Conservation (phyloP, 92 coral and sea anemone species). For the Phenganax stokvisi region DNA sequence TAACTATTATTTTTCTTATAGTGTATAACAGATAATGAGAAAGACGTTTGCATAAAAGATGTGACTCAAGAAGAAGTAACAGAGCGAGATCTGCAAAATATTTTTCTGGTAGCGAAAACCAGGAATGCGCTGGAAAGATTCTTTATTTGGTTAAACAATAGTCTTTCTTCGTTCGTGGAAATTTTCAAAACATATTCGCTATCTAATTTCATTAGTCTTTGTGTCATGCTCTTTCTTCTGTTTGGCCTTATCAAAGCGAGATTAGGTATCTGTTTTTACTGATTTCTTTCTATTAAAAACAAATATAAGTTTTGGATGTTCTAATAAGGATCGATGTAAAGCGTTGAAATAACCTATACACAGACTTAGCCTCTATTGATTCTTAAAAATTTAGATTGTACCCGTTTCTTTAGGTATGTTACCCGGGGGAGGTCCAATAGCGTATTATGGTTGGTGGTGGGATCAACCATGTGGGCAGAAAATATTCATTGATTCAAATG, state of each 20-base stretch:
- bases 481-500: slow-evolving; percentile 47
- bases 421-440: slow-evolving; percentile 49
- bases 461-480: slow-evolving; percentile 43
- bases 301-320: no score
- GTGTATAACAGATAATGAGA: slow-evolving; percentile 24
- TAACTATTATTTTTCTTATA: background rate
- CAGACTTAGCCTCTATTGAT: no score
- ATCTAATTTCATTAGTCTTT: background rate
- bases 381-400: no score
- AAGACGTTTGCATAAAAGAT: slow-evolving; percentile 2
- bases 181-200: background rate
- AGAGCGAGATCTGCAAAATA: background rate
- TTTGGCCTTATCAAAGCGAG: slow-evolving; percentile 35
- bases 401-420: slow-evolving; percentile 34
- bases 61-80: background rate
- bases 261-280: slow-evolving; percentile 28
- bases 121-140: background rate
- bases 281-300: no score
- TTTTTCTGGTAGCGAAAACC: background rate
- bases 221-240: slow-evolving; percentile 5
- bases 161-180: background rate
- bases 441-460: slow-evolving; percentile 79
- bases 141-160: slow-evolving; percentile 9
- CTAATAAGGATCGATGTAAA: no score
- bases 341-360: no score